Conservation (phyloP, 2,888 invertebrate genomes). For the Lasioglossum morio region DNA sequence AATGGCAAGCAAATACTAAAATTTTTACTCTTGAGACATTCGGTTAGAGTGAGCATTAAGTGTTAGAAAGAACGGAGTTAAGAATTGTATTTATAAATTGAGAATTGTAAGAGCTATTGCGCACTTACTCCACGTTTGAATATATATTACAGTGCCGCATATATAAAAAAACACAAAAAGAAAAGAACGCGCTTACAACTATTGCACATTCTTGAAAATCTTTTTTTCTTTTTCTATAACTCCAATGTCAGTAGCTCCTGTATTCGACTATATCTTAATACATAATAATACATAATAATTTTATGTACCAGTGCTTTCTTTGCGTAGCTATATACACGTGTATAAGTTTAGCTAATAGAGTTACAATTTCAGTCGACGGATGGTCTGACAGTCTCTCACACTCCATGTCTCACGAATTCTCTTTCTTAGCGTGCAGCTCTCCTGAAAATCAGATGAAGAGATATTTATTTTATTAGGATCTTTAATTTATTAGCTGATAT, state of each 20-base stretch:
- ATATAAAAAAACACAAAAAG: slow-evolving; percentile 45
- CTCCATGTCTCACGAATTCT: slow-evolving; percentile 74
- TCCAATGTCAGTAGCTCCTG: slow-evolving; percentile 54
- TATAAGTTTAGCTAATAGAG: slow-evolving; percentile 65
- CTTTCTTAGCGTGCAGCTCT: slow-evolving; percentile 70
- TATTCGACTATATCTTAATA: slow-evolving; percentile 73
- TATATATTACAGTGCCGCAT: slow-evolving; percentile 66
- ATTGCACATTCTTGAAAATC: slow-evolving; percentile 73
- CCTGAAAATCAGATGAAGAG: slow-evolving; percentile 58
- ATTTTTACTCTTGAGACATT: slow-evolving; percentile 45
- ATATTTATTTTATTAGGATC: neutral
- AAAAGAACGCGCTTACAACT: slow-evolving; percentile 66
- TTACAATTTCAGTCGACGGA: slow-evolving; percentile 75
- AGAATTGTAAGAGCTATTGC: slow-evolving; percentile 51
- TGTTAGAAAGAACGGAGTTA: slow-evolving; percentile 55
- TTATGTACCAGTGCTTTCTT: slow-evolving; percentile 77
- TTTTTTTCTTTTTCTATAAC: slow-evolving; percentile 39
- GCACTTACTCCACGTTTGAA: slow-evolving; percentile 45
- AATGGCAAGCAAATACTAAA: slow-evolving; percentile 48
- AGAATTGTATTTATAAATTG: slow-evolving; percentile 45
- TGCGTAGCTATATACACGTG: slow-evolving; percentile 75
- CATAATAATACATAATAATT: slow-evolving; percentile 75
- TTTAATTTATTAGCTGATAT: neutral
- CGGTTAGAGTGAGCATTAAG: slow-evolving; percentile 48
- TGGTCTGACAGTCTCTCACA: slow-evolving; percentile 67